phyloP scores from a whole-genome alignment of 1,140 invertebrate species.

The Gonatopus flavifemur region DNA sequence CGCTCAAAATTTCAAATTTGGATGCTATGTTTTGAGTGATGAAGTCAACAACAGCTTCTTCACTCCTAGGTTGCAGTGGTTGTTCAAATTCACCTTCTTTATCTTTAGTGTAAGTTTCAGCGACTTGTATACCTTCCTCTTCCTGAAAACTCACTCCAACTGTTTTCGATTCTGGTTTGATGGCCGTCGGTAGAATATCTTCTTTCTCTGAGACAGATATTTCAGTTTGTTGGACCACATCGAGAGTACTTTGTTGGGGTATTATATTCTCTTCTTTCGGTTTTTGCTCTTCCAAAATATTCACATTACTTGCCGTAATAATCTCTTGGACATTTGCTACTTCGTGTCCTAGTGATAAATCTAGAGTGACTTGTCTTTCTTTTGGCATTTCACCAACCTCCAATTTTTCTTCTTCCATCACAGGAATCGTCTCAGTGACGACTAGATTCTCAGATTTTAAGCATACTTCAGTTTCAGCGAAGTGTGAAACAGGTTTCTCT shows the following conservation, averaged over 20 bases:
- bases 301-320: slow-evolving; percentile 35
- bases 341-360: slow-evolving; percentile 53
- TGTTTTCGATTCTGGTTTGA: slow-evolving; percentile 57
- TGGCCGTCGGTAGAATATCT: slow-evolving; percentile 44
- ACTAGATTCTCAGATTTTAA: slow-evolving; percentile 36
- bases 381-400: slow-evolving; percentile 38
- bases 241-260: slow-evolving; percentile 46
- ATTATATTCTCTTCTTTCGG: slow-evolving; percentile 43
- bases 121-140: slow-evolving; percentile 55
- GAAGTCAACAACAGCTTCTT: slow-evolving; percentile 56
- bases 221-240: slow-evolving; percentile 53
- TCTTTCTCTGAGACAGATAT: slow-evolving; percentile 60
- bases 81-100: slow-evolving; percentile 56
- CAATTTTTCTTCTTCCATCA: slow-evolving; percentile 40
- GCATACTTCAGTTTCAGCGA: slow-evolving; percentile 39
- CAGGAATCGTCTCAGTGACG: slow-evolving; percentile 39
- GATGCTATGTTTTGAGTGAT: slow-evolving; percentile 58
- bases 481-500: slow-evolving; percentile 40
- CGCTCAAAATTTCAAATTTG: slow-evolving; percentile 56
- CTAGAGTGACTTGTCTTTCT: slow-evolving; percentile 43
- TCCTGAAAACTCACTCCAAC: slow-evolving; percentile 55
- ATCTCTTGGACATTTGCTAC: slow-evolving; percentile 56
- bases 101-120: slow-evolving; percentile 54
- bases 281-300: slow-evolving; percentile 35
- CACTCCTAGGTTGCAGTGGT: slow-evolving; percentile 43